phyloP scores from a whole-genome alignment of 2,113 vertebrate species.

The Eolophus roseicapilla region DNA sequence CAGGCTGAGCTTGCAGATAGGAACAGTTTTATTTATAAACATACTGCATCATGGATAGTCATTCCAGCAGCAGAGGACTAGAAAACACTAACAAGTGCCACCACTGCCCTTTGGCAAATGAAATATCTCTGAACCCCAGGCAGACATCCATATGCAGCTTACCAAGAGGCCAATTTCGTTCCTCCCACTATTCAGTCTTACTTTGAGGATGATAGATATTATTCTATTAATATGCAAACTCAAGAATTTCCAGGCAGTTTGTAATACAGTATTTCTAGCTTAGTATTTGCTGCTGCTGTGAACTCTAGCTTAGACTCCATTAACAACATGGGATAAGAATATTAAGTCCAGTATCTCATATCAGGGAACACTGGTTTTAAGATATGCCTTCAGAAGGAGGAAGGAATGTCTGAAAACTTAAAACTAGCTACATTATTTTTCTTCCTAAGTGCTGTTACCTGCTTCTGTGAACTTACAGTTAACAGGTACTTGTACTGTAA shows the following conservation, averaged over 20 bases:
- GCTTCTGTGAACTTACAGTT: neutral
- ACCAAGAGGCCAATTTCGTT: neutral
- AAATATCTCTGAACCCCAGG: neutral
- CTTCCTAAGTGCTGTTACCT: neutral
- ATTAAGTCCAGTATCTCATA: neutral
- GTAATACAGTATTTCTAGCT: neutral
- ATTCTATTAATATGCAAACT: neutral
- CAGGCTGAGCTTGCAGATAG: neutral
- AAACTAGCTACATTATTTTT: neutral
- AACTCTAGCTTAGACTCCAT: neutral
- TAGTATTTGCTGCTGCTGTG: neutral
- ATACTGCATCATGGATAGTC: neutral
- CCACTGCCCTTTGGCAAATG: neutral
- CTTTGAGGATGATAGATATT: neutral
- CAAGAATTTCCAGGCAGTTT: neutral
- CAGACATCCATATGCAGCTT: neutral
- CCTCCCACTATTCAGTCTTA: neutral
- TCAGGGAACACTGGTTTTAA: neutral
- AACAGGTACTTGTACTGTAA: neutral
- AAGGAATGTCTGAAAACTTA: neutral
- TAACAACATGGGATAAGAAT: neutral
- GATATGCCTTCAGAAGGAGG: neutral
- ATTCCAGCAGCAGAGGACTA: neutral
- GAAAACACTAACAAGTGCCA: neutral
- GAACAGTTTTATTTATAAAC: conserved; percentile 14